Evolutionary conservation across 2,888 invertebrate genomes (phyloP), one percentile per base, ranked within the genome.

Genomic region (Thereva nobilitata): DNA sequence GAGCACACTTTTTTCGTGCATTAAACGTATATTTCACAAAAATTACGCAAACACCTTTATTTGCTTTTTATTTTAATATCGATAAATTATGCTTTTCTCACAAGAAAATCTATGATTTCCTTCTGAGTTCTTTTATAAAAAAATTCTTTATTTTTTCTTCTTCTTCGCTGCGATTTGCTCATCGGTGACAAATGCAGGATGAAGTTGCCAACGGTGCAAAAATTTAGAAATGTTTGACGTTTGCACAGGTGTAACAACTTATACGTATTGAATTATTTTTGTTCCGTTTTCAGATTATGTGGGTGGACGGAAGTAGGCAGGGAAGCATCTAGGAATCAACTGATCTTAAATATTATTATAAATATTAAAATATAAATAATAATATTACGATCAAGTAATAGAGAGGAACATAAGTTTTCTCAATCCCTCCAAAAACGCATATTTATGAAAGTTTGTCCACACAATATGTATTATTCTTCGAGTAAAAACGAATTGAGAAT

Each of bases 111-210:
- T 23, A 53, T 8, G 10, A 44, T 53, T 53, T 42, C 42, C n/a
- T 1, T 40, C 34, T 34, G 52, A 63, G 8, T 40, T 64, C 52
- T 53, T 44, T 37, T 35, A 44, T 12, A 53, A 23, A 9, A 23
- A 35, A 6, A 23, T 42, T 64, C 7, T 44, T 10, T 53, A 34
- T 59, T 42, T 45, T 37, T 64, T 67, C 49, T 45, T 34, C 10
- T 59, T 55, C 57, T 61, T 59, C 56, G 52, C 64, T 64, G 50
- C 69, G 67, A 69, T 67, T 69, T 55, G 61, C 61, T 69, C 69
- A 69, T 69, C 69, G 61, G 50, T 67, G 69, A 67, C 69, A 69
- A 67, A 69, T 69, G 61, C 69, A 54, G 54, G 52, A 42, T 67
- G 66, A 68, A 66, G 68, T 68, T 68, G 64, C 64, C 64, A 64